Percentiles rank a stretch among this genome's conserved stretches.
Conservation (phyloP, 2,797 vertebrate species). For the Anguilla megastoma region DNA sequence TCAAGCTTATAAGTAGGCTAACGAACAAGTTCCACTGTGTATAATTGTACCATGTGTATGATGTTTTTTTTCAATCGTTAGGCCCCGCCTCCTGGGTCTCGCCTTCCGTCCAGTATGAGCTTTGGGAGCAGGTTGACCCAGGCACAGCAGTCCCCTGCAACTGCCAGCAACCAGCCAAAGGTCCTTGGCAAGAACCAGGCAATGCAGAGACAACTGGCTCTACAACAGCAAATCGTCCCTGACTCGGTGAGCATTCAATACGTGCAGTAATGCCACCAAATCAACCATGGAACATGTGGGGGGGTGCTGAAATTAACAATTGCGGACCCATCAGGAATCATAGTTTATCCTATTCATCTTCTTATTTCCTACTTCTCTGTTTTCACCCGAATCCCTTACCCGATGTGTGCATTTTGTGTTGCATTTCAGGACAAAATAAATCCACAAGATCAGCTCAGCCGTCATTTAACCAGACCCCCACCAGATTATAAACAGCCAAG, state of each 20-base stretch:
- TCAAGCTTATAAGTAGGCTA: too few species aligned
- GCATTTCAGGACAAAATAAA: conserved; percentile 84
- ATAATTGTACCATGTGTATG: background rate
- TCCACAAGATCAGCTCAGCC: conserved; percentile 85
- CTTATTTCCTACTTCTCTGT: background rate
- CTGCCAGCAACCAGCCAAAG: conserved; percentile 75
- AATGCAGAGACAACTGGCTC: conserved; percentile 80
- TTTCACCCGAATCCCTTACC: background rate
- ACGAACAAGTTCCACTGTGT: background rate
- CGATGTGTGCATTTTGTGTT: conserved; percentile 37
- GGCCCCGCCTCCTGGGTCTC: conserved; percentile 68
- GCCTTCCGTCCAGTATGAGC: conserved; percentile 78
- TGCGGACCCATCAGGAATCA: too few species aligned
- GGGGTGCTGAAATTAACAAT: too few species aligned
- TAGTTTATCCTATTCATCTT: background rate
- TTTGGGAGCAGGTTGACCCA: conserved; percentile 78
- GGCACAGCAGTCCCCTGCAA: conserved; percentile 73
- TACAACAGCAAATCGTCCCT: conserved; percentile 79
- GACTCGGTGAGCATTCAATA: conserved; percentile 72
- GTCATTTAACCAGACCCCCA: conserved; percentile 90
- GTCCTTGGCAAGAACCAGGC: conserved; percentile 78
- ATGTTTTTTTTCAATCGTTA: conserved; percentile 30
- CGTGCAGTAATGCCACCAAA: background rate
- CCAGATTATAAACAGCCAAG: conserved; percentile 95
- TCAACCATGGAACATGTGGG: background rate